These are phyloP conservation scores for Gymnocephalus cernua DNA, from an alignment of 2,113 vertebrate species.

Conservation along the genomic window DNA sequence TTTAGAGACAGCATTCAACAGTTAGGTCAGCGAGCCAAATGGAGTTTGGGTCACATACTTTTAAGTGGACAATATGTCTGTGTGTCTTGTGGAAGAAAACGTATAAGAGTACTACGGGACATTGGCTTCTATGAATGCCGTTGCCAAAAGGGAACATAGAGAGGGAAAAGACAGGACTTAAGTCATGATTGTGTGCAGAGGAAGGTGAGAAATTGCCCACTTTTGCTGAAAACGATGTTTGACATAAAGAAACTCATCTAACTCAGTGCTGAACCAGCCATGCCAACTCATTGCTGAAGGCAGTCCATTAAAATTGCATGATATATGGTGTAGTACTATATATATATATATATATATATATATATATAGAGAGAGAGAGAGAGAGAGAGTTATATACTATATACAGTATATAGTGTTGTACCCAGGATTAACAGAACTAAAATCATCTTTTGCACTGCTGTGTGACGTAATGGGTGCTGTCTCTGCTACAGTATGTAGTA, in stretches of 20 bases:
- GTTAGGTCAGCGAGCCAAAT: background rate
- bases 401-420: background rate
- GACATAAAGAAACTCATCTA: background rate
- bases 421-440: background rate
- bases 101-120: background rate
- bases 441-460: background rate
- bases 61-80: background rate
- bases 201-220: background rate
- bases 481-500: background rate
- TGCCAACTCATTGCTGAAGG: constrained; percentile 5
- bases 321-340: background rate
- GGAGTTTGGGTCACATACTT: background rate
- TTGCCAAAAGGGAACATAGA: background rate
- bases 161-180: background rate
- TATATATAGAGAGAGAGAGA: too few species aligned
- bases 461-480: background rate
- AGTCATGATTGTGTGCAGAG: background rate
- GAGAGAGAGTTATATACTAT: too few species aligned
- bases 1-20: background rate
- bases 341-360: too few species aligned
- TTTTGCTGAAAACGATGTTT: background rate
- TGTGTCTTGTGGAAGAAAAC: background rate
- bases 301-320: constrained; percentile 12
- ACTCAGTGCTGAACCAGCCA: background rate
- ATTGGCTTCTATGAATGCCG: background rate